Evolutionary conservation across 2,797 vertebrate species (phyloP), one percentile per base, ranked within the genome.

Genomic region (Syndactyla subalaris): DNA sequence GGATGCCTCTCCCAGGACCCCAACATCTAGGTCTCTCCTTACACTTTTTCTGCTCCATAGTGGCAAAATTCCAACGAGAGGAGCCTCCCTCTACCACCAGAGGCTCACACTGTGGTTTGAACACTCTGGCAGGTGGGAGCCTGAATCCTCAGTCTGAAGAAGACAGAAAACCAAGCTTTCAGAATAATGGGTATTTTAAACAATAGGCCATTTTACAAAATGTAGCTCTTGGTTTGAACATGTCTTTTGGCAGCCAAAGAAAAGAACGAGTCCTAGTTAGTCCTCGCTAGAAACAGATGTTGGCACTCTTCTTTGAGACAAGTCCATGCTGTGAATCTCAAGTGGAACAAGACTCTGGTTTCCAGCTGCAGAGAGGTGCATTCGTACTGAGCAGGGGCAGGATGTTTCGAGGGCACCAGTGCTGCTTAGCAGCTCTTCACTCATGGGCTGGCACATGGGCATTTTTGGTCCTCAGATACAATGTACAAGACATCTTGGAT

Each of bases 401-500:
- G 36, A 46, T 3, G 0, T 61, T 30, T n/a, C 63, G 19, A n/a
- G 21, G 48, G 14, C 7, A 24, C 12, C 23, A 29, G 38, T 20
- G 46, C 52, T 71, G 73, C 57, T 70, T 14, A 38, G 43, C 36
- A 67, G 55, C 61, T 49, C 21, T 30, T 57, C 18, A 3, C 38
- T 76, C 48, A 3, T n/a, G 63, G 2, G 0, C 48, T 17, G 36
- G 55, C 65, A 61, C 1, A 0, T 0, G 1, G 66, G 7, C 9
- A 43, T 26, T 82, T 52, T 45, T 74, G 46, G 24, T 63, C 23
- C 38, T 41, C 24, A 52, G 17, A 20, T 11, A 6, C 34, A 34
- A 54, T 52, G 45, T 26, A 26, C 54, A 81, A 29, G 36, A 24
- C 62, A 16, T 72, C 46, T 38, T 41, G 45, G 34, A 36, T 48